Evolutionary conservation across 2,797 vertebrate species (phyloP).

Genomic region (Myripristis jacobus): DNA sequence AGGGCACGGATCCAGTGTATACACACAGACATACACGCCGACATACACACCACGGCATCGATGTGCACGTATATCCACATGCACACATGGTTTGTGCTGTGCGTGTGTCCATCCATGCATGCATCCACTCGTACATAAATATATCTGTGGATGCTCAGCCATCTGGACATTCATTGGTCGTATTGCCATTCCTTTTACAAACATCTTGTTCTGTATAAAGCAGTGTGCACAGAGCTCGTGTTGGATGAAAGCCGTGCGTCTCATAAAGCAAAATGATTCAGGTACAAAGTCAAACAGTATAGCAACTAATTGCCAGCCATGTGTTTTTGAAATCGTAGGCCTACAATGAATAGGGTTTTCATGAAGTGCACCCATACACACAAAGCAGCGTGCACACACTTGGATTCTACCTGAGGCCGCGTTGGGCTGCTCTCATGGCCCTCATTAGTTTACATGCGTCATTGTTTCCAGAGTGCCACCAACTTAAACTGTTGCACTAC

Average conservation of each 20-base stretch:
- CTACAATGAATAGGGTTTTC: too few species aligned
- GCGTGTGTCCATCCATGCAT: not conserved
- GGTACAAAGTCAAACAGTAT: too few species aligned
- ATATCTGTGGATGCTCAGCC: conserved; percentile 8
- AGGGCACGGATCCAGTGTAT: conserved; percentile 49
- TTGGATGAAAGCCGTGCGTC: too few species aligned
- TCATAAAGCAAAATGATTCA: too few species aligned
- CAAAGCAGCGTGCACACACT: too few species aligned
- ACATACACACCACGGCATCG: not conserved
- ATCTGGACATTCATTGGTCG: not conserved
- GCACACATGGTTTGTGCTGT: not conserved
- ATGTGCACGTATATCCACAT: not conserved
- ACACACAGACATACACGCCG: conserved; percentile 1
- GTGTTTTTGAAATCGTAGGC: too few species aligned
- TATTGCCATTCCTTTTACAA: not conserved
- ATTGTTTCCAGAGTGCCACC: not conserved
- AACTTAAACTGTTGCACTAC: not conserved
- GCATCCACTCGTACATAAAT: not conserved
- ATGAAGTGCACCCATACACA: too few species aligned
- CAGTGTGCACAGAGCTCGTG: too few species aligned
- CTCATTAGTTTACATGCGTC: not conserved
- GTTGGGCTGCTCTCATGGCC: not conserved
- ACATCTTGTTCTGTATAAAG: not conserved
- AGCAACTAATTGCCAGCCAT: too few species aligned
- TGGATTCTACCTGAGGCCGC: not conserved